These are phyloP conservation scores for Archivesica marissinica DNA, from an alignment of 1,140 invertebrate species.

Conservation along the genomic window DNA sequence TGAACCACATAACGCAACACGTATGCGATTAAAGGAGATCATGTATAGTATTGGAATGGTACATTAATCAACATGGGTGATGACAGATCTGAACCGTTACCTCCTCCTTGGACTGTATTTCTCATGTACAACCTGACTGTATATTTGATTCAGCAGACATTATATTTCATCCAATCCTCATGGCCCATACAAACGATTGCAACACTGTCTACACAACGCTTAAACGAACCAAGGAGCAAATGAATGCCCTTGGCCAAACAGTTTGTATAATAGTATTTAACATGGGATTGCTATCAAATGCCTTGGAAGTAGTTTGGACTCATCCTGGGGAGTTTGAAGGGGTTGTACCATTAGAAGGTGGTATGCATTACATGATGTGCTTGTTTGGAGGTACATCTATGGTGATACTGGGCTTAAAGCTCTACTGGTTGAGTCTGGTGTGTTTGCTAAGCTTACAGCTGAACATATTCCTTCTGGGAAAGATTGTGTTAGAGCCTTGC, in stretches of 20 bases:
- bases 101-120: constrained; percentile 17
- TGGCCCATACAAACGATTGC: constrained; percentile 26
- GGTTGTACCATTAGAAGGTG: constrained; percentile 1
- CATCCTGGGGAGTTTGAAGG: constrained; percentile 13
- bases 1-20: not conserved
- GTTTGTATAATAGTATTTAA: constrained; percentile 21
- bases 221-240: constrained; percentile 16
- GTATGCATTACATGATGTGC: constrained; percentile 27
- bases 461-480: constrained; percentile 40
- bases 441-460: constrained; percentile 12
- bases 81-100: not conserved
- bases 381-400: constrained; percentile 23
- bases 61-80: not conserved
- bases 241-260: constrained; percentile 1
- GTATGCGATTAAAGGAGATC: not conserved
- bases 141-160: not conserved
- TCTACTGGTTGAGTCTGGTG: constrained; percentile 6
- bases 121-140: not conserved
- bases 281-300: constrained; percentile 31
- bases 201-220: constrained; percentile 48
- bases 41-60: not conserved
- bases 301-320: constrained; percentile 39
- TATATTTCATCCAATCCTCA: constrained; percentile 49
- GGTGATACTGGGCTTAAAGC: constrained; percentile 22
- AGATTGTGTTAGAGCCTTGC: constrained; percentile 46